Evolutionary conservation across 2,888 invertebrate species (phyloP).

Genomic region (Tipula unca): DNA sequence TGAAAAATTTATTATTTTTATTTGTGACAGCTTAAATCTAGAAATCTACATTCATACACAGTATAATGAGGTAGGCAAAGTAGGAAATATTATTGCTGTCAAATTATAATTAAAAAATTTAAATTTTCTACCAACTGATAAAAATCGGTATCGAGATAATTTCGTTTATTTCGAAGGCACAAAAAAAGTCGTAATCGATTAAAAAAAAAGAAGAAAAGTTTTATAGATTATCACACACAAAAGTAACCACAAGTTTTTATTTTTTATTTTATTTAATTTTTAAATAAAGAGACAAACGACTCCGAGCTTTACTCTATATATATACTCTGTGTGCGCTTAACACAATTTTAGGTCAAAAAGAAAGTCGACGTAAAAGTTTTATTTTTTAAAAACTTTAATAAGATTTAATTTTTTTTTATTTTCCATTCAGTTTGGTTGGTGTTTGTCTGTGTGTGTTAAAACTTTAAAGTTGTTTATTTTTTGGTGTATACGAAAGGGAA

Average conservation of each 20-base stretch:
- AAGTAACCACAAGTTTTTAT: neutral
- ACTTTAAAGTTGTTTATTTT: neutral
- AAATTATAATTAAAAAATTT: neutral
- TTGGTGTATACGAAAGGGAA: neutral
- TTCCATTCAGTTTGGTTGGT: neutral
- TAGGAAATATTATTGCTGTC: neutral
- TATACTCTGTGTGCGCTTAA: too few relatives aligned
- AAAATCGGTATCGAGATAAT: neutral
- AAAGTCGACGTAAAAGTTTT: neutral
- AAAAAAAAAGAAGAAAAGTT: neutral
- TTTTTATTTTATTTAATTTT: neutral
- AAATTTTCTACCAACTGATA: neutral
- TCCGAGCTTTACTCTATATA: neutral
- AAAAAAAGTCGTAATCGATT: neutral
- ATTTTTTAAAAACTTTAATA: neutral
- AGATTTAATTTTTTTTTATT: neutral
- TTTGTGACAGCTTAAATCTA: neutral
- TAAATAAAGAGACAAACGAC: neutral
- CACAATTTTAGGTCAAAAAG: conserved; percentile 1
- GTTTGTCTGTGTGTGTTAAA: neutral
- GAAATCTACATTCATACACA: neutral
- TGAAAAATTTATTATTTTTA: too few relatives aligned
- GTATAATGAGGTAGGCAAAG: neutral
- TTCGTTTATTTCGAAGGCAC: neutral
- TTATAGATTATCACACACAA: neutral